phyloP scores from a whole-genome alignment of 2,113 vertebrate genomes.

The Spilogale gracilis region DNA sequence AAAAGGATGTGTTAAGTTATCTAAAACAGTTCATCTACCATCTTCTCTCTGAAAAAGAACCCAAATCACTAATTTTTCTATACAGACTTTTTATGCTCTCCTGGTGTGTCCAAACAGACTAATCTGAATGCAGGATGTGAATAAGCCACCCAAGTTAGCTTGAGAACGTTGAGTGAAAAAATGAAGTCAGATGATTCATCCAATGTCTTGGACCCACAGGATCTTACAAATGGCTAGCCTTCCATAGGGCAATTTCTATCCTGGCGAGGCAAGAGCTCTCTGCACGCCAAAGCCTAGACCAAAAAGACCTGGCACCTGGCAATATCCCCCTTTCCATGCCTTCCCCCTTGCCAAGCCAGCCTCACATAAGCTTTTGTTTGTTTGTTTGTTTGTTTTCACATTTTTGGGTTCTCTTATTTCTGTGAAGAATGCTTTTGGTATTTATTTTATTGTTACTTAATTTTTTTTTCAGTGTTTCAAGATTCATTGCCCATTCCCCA shows the following conservation, averaged over 20 bases:
- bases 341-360: not conserved
- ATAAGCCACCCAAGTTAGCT: not conserved
- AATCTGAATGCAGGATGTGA: not conserved
- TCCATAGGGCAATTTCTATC: not conserved
- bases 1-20: constrained; percentile 54
- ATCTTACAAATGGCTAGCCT: not conserved
- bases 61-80: constrained; percentile 49
- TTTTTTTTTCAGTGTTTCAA: too few species aligned
- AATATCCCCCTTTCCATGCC: fast-evolving
- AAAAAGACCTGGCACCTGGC: not conserved
- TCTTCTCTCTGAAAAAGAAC: constrained; percentile 50
- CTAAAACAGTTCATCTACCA: constrained; percentile 50
- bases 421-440: too few species aligned
- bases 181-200: not conserved
- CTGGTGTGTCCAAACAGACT: not conserved
- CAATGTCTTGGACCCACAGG: not conserved
- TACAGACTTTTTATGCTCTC: not conserved
- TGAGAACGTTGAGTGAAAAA: constrained; percentile 3
- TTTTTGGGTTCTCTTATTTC: too few species aligned
- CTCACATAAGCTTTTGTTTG: not conserved
- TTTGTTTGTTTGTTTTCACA: too few species aligned
- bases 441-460: too few species aligned
- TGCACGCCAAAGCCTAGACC: not conserved
- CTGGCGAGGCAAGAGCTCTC: not conserved
- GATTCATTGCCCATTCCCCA: too few species aligned